Percentiles rank a stretch among this genome's conserved stretches.
These are phyloP conservation scores for Prenolepis imparis DNA, from an alignment of 2,888 invertebrate species.

Conservation along the genomic window DNA sequence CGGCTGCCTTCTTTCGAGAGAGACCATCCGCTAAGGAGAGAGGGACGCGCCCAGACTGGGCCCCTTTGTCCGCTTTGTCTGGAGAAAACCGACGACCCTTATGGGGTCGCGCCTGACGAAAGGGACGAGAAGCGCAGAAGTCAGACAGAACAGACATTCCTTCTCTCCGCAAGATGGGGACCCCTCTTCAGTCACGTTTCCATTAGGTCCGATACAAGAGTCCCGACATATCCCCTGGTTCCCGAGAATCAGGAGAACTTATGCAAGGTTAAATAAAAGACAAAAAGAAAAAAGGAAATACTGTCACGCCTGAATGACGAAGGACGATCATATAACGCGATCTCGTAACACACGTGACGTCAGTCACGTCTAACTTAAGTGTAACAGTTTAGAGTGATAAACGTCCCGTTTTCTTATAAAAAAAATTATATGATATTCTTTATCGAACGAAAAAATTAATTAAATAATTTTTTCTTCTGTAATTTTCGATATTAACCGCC, in stretches of 20 bases:
- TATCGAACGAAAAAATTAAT: not conserved
- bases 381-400: not conserved
- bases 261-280: too few species aligned
- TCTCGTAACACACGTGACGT: slow-evolving; percentile 20
- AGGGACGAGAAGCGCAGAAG: slow-evolving; percentile 26
- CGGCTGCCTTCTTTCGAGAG: slow-evolving; percentile 69
- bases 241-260: too few species aligned
- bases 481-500: not conserved
- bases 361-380: not conserved
- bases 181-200: not conserved
- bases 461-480: not conserved
- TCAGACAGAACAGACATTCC: slow-evolving; percentile 1
- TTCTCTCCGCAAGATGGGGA: slow-evolving; percentile 13
- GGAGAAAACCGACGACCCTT: slow-evolving; percentile 62
- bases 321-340: slow-evolving; percentile 16
- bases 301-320: not conserved
- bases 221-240: too few species aligned
- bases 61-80: slow-evolving; percentile 82
- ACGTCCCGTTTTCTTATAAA: not conserved
- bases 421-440: not conserved
- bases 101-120: slow-evolving; percentile 36
- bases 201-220: not conserved
- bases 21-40: slow-evolving; percentile 61
- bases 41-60: slow-evolving; percentile 72
- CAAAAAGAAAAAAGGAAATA: too few species aligned